Percentiles rank a stretch among this genome's conserved stretches.
Conservation (phyloP, 2,797 vertebrate species). For the Dicrostonyx torquatus region DNA sequence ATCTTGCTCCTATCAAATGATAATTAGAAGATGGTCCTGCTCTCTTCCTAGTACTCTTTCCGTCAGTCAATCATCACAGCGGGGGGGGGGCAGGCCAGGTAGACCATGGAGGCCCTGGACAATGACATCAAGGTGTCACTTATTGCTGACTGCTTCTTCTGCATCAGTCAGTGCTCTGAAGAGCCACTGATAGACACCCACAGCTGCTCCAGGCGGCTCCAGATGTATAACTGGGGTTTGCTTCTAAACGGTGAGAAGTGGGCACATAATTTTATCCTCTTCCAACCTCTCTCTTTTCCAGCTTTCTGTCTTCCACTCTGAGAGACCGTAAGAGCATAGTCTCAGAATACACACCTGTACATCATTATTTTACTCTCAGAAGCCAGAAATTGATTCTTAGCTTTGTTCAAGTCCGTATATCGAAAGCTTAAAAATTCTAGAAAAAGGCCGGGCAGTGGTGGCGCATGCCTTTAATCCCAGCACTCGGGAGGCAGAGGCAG, state of each 20-base stretch:
- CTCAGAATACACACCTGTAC: background rate
- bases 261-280: conserved; percentile 24
- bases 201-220: background rate
- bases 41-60: background rate
- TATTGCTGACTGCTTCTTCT: background rate
- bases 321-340: background rate
- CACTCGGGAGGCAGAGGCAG: too few relatives aligned
- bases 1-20: background rate
- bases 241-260: background rate
- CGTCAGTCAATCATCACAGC: background rate
- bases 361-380: background rate
- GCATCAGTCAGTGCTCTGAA: background rate
- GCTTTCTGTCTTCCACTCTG: background rate
- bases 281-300: background rate
- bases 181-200: background rate
- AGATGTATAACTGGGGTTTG: conserved; percentile 25
- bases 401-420: background rate
- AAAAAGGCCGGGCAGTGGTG: too few relatives aligned
- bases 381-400: background rate
- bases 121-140: background rate
- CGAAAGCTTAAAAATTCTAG: conserved; percentile 3
- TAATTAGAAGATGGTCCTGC: background rate
- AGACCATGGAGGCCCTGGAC: background rate
- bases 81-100: background rate
- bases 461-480: too few relatives aligned